These are phyloP conservation scores for Pontoporia blainvillei DNA, from an alignment of 2,113 vertebrate genomes.

Conservation along the genomic window DNA sequence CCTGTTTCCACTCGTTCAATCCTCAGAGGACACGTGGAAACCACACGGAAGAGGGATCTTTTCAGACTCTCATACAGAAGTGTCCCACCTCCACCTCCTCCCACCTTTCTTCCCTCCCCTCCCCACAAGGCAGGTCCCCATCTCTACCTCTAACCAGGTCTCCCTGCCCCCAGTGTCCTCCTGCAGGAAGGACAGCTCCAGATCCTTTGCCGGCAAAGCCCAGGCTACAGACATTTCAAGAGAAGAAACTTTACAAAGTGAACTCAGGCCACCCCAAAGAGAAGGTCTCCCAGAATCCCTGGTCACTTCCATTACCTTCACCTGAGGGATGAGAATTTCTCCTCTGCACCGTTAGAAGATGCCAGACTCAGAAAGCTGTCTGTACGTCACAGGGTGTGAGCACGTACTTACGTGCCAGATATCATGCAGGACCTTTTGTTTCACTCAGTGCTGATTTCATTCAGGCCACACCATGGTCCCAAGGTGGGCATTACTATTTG, in stretches of 20 bases:
- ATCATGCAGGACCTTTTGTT: not conserved
- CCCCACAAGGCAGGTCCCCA: not conserved
- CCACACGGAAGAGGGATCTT: not conserved
- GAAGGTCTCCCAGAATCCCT: not conserved
- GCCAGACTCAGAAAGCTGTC: not conserved
- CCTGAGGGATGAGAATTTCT: not conserved
- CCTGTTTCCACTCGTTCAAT: not conserved
- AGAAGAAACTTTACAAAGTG: not conserved
- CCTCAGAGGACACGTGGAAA: not conserved
- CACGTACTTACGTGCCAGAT: not conserved
- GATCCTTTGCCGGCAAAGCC: not conserved
- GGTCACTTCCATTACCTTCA: not conserved
- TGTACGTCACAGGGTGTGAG: not conserved
- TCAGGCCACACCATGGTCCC: not conserved
- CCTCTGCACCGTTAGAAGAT: not conserved
- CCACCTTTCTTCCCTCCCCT: no score
- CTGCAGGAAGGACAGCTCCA: not conserved
- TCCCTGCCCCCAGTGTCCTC: not conserved
- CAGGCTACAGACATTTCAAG: not conserved
- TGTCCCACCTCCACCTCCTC: not conserved
- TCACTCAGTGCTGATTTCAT: not conserved
- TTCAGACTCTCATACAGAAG: not conserved
- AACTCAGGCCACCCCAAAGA: not conserved
- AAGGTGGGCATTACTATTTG: not conserved
- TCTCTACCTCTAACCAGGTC: not conserved